Evolutionary conservation across 1,140 invertebrate species (phyloP).

Genomic region (Holotrichia oblita): DNA sequence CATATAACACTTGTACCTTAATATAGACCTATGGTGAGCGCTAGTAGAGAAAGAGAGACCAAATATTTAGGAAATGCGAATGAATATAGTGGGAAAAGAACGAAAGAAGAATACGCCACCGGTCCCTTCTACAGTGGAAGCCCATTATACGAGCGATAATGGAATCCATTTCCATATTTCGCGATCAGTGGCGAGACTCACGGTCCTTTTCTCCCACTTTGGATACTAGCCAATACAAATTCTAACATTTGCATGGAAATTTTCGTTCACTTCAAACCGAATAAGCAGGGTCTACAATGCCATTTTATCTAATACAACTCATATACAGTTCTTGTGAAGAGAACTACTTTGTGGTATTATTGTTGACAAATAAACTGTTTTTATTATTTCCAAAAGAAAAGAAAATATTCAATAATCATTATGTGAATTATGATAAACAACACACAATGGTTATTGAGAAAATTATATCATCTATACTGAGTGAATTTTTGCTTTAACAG

Average conservation of each 20-base stretch:
- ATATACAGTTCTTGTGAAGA: background rate
- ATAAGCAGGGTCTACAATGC: slow-evolving; percentile 4
- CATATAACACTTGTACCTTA: slow-evolving; percentile 50
- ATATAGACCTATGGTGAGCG: background rate
- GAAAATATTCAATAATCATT: no score
- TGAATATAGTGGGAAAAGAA: background rate
- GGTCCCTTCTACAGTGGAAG: slow-evolving; percentile 43
- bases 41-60: background rate
- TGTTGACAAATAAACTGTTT: no score
- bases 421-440: no score
- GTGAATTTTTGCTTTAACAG: no score
- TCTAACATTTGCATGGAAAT: slow-evolving; percentile 29
- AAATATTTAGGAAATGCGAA: background rate
- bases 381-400: no score
- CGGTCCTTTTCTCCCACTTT: slow-evolving; percentile 39
- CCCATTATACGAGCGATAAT: slow-evolving; percentile 52
- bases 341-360: background rate
- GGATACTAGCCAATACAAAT: slow-evolving; percentile 45
- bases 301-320: slow-evolving; percentile 8
- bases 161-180: slow-evolving; percentile 48
- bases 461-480: no score
- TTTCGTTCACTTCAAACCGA: slow-evolving; percentile 21
- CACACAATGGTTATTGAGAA: no score
- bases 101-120: background rate
- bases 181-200: slow-evolving; percentile 33